Percentiles rank a stretch among this genome's conserved stretches.
Conservation (phyloP, 2,888 invertebrate species). For the Acholoe squamosa region DNA sequence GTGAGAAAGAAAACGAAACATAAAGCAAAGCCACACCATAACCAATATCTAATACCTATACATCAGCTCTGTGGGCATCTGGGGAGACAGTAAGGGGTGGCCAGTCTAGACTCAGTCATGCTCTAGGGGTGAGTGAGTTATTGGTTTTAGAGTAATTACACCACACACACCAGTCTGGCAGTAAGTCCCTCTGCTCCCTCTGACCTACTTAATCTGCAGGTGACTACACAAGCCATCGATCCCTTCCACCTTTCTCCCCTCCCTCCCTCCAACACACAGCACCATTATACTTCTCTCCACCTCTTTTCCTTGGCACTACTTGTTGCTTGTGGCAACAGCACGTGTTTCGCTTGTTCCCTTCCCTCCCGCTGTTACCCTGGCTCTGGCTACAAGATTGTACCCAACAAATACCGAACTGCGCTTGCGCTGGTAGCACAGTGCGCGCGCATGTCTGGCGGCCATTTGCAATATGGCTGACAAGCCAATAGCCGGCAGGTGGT, state of each 20-base stretch:
- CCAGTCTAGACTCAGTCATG: no score
- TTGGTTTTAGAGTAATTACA: no score
- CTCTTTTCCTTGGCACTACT: background rate
- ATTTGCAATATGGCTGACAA: background rate
- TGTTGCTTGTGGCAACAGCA: constrained; percentile 23
- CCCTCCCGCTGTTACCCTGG: background rate
- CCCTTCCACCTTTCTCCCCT: background rate
- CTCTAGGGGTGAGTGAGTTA: no score
- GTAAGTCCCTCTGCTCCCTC: no score
- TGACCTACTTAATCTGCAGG: background rate
- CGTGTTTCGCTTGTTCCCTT: background rate
- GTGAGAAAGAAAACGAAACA: no score
- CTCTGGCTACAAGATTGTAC: background rate
- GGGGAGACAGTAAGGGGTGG: no score
- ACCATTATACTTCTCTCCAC: no score
- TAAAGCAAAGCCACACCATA: no score
- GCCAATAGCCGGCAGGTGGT: background rate
- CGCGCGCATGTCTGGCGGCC: constrained; percentile 19
- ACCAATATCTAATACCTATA: no score
- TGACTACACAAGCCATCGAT: background rate
- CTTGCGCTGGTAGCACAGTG: background rate
- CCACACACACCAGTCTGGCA: no score
- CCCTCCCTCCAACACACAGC: no score
- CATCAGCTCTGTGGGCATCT: no score
- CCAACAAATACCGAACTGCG: background rate